Percentiles rank a stretch among this genome's conserved stretches.
phyloP scores from a whole-genome alignment of 2,797 vertebrate species.

The Euphonia xanthogaster region DNA sequence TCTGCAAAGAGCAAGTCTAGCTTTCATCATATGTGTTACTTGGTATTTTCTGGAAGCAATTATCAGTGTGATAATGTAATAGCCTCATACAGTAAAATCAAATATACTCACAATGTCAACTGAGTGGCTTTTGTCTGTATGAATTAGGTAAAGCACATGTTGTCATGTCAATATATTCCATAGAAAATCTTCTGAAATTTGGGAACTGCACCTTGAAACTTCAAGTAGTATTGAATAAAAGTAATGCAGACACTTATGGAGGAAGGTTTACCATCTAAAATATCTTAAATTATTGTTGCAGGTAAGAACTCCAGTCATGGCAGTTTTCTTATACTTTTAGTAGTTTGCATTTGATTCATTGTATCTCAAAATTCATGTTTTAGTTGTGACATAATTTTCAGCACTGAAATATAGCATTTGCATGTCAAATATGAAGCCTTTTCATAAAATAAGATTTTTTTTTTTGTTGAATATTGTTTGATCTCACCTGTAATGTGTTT shows the following conservation, averaged over 20 bases:
- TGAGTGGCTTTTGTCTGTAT: neutral
- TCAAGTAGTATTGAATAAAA: constrained; percentile 79
- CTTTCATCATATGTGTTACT: neutral
- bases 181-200: constrained; percentile 75
- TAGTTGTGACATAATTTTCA: neutral
- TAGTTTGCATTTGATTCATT: neutral
- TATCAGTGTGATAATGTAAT: neutral
- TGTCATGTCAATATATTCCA: neutral
- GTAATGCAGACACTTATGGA: constrained; percentile 66
- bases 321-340: neutral
- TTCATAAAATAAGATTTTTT: neutral
- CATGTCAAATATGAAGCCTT: neutral
- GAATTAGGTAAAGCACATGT: neutral
- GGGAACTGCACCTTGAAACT: constrained; percentile 83
- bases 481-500: neutral
- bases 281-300: constrained; percentile 80
- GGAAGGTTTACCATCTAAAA: constrained; percentile 78
- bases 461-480: neutral
- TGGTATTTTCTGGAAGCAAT: neutral
- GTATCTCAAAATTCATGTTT: neutral
- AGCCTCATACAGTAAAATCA: neutral
- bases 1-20: neutral
- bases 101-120: neutral
- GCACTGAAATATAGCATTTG: neutral
- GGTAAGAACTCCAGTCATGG: constrained; percentile 69